Percentiles rank a stretch among this genome's conserved stretches.
phyloP scores from a whole-genome alignment of 2,113 vertebrate species.

The Poeciliopsis prolifica region DNA sequence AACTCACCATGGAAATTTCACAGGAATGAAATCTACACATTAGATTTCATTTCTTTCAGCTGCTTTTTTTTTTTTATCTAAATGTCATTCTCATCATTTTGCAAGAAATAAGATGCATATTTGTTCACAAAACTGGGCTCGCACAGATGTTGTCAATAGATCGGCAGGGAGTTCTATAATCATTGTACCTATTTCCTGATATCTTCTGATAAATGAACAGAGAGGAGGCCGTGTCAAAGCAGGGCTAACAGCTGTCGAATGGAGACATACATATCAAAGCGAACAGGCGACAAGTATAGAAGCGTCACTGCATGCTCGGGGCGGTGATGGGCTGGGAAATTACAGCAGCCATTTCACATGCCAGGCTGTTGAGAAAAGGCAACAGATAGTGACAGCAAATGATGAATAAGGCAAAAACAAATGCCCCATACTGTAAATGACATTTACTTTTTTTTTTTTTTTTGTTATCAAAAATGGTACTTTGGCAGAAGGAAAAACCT shows the following conservation, averaged over 20 bases:
- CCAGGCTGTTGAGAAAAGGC: constrained; percentile 30
- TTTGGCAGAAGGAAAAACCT: neutral
- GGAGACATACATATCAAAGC: constrained; percentile 40
- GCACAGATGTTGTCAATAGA: neutral
- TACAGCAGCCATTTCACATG: constrained; percentile 42
- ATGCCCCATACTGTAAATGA: neutral
- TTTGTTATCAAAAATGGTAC: neutral
- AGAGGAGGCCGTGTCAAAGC: constrained; percentile 15
- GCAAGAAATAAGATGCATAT: neutral
- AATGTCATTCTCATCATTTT: neutral
- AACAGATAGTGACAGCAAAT: constrained; percentile 25
- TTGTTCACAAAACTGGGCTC: neutral
- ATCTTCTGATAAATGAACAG: constrained; percentile 2
- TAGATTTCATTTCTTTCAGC: neutral
- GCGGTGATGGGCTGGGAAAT: constrained; percentile 48
- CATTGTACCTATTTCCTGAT: neutral
- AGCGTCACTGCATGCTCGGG: constrained; percentile 46
- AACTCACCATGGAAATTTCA: neutral
- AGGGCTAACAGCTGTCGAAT: constrained; percentile 22
- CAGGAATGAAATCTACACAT: neutral
- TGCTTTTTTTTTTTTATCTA: neutral
- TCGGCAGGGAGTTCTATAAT: neutral
- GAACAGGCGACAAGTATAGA: constrained; percentile 38
- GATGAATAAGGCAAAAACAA: constrained; percentile 13
- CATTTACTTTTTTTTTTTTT: neutral